Evolutionary conservation across 2,113 vertebrate species (phyloP), one percentile per base, ranked within the genome.

Genomic region (Bubalus kerabau): DNA sequence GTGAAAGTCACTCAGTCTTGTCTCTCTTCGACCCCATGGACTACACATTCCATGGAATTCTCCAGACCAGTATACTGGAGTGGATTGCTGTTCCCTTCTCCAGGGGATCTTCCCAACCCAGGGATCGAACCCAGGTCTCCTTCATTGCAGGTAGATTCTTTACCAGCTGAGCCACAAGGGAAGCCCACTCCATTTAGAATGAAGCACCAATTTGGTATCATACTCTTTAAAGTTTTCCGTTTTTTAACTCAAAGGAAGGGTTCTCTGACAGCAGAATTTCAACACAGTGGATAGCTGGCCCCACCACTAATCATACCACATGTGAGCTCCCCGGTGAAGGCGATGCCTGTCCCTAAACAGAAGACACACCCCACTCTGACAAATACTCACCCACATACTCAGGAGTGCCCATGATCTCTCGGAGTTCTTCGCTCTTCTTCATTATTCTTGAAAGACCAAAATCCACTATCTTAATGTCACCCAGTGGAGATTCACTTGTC

Each of bases 361-460:
- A 87, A 52, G 40, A 26, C 19, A 32, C 7, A 32, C 2, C 7
- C 19, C 7, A 11, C 2, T 59, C 28, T 59, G 9, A 15, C 0
- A 28, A 64, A 36, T 71, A 99, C 99, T 99, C 97, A 99, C 99
- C 99, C 24, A 99, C 99, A 32, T 99, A 99, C 96, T 99, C 99
- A 4, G 99, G 99, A 43, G 99, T 99, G 46, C 99, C 99, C 98
- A 99, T 99, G 82, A 99, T 99, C 99, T 99, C 99, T 97, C 99
- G 98, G 86, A 99, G 98, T 82, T 99, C 99, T 87, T 99, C 99
- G 36, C 99, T 98, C 78, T 96, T 99, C 98, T 99, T 99, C 99
- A 99, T 99, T 96, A 99, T 98, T 97, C 99, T 99, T 89, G 99
- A 99, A 96, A 99, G 99, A 83, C 99, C 99, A 98, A 99, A 99